These are phyloP conservation scores for Xestia sexstrigata DNA, from an alignment of 2,888 invertebrate species.

Conservation along the genomic window DNA sequence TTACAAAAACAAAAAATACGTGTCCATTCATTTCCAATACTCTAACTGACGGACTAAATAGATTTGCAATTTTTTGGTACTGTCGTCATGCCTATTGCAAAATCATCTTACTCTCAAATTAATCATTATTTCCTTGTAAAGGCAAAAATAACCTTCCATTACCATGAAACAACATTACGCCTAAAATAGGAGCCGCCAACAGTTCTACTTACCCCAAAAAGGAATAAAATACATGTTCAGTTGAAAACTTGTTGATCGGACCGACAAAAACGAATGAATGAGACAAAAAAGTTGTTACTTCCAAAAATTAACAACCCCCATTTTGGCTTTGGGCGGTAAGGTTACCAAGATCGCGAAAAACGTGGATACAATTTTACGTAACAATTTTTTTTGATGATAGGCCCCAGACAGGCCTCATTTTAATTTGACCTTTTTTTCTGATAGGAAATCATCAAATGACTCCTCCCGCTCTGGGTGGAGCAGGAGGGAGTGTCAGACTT, in stretches of 20 bases:
- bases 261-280: conserved; percentile 37
- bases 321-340: conserved; percentile 38
- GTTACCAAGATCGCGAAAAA: conserved; percentile 11
- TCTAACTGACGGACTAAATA: no score
- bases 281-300: conserved; percentile 50
- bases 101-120: conserved; percentile 5
- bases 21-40: no score
- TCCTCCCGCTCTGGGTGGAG: no score
- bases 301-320: conserved; percentile 50
- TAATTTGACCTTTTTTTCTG: no score
- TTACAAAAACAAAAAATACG: no score
- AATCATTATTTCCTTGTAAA: conserved; percentile 22
- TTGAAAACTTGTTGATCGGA: conserved; percentile 26
- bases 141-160: conserved; percentile 28
- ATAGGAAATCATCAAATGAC: no score
- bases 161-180: conserved; percentile 16
- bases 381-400: no score
- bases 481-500: no score
- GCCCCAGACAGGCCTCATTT: background rate
- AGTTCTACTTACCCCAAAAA: conserved; percentile 24
- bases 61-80: no score
- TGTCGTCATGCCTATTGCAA: no score
- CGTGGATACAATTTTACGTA: no score
- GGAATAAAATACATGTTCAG: conserved; percentile 32
- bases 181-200: conserved; percentile 40